Evolutionary conservation across 2,113 vertebrate genomes (phyloP).

Genomic region (Ascaphus truei): DNA sequence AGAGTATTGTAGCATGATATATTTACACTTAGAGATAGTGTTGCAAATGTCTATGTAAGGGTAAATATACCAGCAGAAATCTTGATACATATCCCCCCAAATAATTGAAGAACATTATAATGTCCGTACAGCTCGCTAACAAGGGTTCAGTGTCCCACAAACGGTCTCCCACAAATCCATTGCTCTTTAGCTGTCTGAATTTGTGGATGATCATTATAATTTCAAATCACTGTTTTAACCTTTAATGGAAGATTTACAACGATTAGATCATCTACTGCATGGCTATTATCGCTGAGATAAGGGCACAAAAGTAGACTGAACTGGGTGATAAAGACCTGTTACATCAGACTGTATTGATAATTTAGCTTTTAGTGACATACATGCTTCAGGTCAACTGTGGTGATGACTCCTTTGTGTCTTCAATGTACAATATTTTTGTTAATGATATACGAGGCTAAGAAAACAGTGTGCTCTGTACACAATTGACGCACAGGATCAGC

Average conservation of each 20-base stretch:
- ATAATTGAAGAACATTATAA: background rate
- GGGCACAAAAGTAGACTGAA: background rate
- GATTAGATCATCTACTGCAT: conserved; percentile 12
- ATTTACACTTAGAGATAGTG: no score
- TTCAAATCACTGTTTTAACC: background rate
- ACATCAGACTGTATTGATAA: background rate
- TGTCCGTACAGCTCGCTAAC: background rate
- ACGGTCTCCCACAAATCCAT: background rate
- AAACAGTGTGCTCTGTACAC: no score
- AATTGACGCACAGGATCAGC: no score
- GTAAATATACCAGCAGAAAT: no score
- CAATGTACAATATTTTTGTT: background rate
- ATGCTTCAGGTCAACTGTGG: background rate
- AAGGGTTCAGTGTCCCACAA: background rate
- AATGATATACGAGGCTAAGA: background rate
- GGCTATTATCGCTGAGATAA: conserved; percentile 13
- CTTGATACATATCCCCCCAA: no score
- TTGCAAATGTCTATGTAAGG: no score
- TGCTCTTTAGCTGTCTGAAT: background rate
- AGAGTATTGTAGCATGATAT: no score
- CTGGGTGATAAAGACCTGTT: background rate
- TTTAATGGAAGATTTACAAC: conserved; percentile 16
- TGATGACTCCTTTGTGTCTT: background rate
- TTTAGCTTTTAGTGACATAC: conserved; percentile 1
- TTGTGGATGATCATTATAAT: background rate